These are phyloP conservation scores for Xenus cinereus DNA, from an alignment of 2,113 vertebrate genomes.

Conservation along the genomic window DNA sequence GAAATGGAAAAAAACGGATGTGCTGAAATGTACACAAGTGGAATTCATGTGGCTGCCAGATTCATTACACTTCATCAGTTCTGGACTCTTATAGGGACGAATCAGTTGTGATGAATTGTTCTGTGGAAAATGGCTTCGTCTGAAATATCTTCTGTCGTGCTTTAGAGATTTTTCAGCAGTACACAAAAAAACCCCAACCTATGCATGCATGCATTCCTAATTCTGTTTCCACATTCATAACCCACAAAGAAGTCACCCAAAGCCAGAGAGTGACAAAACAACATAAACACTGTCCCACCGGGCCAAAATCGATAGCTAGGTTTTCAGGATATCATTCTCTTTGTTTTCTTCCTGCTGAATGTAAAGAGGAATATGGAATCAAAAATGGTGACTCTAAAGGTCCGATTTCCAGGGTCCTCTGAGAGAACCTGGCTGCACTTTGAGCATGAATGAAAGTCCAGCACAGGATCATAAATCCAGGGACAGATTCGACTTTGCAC, in stretches of 20 bases:
- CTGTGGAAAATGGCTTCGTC: conserved; percentile 54
- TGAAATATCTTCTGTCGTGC: conserved; percentile 57
- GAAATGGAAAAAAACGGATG: neutral
- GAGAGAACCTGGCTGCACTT: neutral
- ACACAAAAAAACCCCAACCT: neutral
- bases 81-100: conserved; percentile 6
- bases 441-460: neutral
- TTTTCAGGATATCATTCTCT: neutral
- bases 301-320: neutral
- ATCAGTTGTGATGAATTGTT: conserved; percentile 43
- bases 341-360: neutral
- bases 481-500: neutral
- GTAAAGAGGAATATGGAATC: neutral
- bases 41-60: conserved; percentile 41
- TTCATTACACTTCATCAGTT: conserved; percentile 61
- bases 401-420: neutral
- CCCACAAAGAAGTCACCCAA: neutral
- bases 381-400: neutral
- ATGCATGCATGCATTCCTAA: neutral
- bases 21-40: conserved; percentile 1
- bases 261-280: neutral
- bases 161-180: conserved; percentile 37
- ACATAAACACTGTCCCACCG: neutral
- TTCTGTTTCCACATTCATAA: neutral
- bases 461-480: neutral